These are phyloP conservation scores for Frankliniella intonsa DNA, from an alignment of 2,888 invertebrate genomes.

Conservation along the genomic window DNA sequence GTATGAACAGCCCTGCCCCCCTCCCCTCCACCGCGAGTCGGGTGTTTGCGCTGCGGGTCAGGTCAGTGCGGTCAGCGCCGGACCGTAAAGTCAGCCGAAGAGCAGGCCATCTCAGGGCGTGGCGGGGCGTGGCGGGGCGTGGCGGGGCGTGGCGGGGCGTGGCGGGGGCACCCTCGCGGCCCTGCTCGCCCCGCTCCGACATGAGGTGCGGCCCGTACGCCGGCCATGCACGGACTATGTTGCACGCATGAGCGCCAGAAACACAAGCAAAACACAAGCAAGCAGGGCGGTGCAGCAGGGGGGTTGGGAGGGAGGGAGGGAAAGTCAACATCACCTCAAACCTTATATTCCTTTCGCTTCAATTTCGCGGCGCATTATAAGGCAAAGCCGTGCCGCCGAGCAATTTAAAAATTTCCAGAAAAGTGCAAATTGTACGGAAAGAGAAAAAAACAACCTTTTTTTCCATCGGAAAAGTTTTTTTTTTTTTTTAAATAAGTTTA, in stretches of 20 bases:
- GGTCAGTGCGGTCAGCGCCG: background rate
- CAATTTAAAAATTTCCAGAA: no score
- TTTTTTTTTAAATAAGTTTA: no score
- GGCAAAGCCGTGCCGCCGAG: no score
- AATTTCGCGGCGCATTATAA: conserved; percentile 5
- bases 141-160: background rate
- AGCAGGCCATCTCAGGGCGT: background rate
- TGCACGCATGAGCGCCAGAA: background rate
- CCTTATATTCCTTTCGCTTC: background rate
- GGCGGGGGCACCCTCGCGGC: background rate
- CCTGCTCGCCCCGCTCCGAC: background rate
- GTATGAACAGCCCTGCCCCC: no score
- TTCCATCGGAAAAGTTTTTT: no score
- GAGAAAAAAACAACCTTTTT: no score
- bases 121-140: background rate
- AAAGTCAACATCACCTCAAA: no score
- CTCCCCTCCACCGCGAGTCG: no score
- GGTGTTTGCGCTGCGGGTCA: background rate
- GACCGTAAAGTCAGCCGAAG: conserved; percentile 1
- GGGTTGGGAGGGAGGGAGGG: background rate
- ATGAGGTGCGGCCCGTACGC: background rate
- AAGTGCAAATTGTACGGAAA: no score
- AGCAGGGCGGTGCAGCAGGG: background rate
- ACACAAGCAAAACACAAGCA: no score
- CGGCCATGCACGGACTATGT: background rate